These are phyloP conservation scores for Lipophrys pholis DNA, from an alignment of 2,113 vertebrate genomes.

Conservation along the genomic window DNA sequence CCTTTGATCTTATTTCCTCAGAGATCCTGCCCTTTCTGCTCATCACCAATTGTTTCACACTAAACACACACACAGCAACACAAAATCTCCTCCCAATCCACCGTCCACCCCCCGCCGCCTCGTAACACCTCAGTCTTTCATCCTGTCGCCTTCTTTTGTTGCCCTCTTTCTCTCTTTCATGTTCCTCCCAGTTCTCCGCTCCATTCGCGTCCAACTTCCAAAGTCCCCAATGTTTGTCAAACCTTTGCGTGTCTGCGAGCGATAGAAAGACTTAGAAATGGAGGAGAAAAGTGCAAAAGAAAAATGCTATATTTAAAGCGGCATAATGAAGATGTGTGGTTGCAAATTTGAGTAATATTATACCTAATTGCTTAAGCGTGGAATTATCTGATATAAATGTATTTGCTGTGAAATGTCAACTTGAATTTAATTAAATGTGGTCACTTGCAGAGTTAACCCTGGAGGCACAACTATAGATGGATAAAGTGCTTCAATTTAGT, in stretches of 20 bases:
- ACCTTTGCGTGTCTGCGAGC: background rate
- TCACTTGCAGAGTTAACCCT: slow-evolving; percentile 16
- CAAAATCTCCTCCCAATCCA: slow-evolving; percentile 39
- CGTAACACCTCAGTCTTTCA: slow-evolving; percentile 29
- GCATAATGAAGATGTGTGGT: slow-evolving; percentile 1
- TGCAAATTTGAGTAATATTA: slow-evolving; percentile 9
- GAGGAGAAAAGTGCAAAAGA: background rate
- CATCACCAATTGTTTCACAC: slow-evolving; percentile 70
- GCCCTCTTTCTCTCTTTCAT: slow-evolving; percentile 29
- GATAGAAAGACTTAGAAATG: background rate
- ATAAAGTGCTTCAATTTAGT: background rate
- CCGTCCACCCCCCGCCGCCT: slow-evolving; percentile 9
- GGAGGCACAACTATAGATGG: background rate
- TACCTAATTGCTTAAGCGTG: background rate
- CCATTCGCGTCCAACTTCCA: background rate
- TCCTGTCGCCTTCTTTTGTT: slow-evolving; percentile 35
- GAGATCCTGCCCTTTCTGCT: slow-evolving; percentile 78
- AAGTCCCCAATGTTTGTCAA: slow-evolving; percentile 12
- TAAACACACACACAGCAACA: slow-evolving; percentile 55
- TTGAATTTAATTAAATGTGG: slow-evolving; percentile 17
- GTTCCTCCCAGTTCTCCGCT: slow-evolving; percentile 20
- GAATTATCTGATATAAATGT: slow-evolving; percentile 22
- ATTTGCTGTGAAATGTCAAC: slow-evolving; percentile 4
- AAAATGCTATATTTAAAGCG: background rate
- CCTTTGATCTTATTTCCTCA: slow-evolving; percentile 80